Percentiles rank a stretch among this genome's conserved stretches.
phyloP scores from a whole-genome alignment of 2,113 vertebrate genomes.

The Syrrhaptes paradoxus region DNA sequence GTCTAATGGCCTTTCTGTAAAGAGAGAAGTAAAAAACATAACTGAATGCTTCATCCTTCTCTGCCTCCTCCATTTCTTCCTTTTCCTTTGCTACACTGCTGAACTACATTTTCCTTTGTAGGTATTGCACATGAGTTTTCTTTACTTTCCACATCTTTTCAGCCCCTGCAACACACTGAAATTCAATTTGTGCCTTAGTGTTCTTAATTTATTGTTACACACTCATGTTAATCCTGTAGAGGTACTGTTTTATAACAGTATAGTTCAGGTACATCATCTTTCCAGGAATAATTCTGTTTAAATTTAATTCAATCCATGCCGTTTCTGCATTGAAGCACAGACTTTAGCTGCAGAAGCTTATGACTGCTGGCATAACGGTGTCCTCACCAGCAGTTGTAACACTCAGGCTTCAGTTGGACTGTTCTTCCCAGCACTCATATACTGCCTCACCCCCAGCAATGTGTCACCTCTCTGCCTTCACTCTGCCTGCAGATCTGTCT shows the following conservation, averaged over 20 bases:
- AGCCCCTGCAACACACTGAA: background rate
- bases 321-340: background rate
- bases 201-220: background rate
- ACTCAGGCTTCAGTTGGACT: background rate
- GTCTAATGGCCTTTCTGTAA: background rate
- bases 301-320: background rate
- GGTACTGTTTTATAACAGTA: background rate
- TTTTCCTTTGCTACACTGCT: background rate
- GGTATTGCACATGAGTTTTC: rapidly evolving
- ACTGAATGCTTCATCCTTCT: background rate
- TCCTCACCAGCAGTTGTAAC: background rate
- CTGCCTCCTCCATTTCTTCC: background rate
- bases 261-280: background rate
- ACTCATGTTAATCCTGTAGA: background rate
- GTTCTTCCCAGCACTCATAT: background rate
- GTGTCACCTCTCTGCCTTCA: background rate
- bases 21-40: background rate
- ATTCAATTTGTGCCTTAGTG: background rate
- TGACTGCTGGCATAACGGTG: background rate
- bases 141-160: background rate
- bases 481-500: background rate
- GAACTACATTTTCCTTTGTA: background rate
- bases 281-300: background rate
- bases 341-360: background rate
- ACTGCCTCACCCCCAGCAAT: background rate